These are phyloP conservation scores for Andrena praecox DNA, from an alignment of 2,888 invertebrate species.

Conservation along the genomic window DNA sequence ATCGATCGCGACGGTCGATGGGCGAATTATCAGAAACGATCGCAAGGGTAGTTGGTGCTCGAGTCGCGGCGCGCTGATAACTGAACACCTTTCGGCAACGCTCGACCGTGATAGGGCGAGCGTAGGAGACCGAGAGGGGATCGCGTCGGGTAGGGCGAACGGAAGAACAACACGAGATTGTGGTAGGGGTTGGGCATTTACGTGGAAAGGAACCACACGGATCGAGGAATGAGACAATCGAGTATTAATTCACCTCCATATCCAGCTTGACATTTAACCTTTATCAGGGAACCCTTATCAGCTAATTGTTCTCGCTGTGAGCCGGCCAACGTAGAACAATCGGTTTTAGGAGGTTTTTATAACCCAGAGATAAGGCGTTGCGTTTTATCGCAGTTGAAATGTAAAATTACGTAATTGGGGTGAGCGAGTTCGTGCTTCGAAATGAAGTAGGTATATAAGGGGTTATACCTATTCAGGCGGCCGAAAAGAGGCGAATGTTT, in stretches of 20 bases:
- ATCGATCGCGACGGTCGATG: conserved; percentile 1
- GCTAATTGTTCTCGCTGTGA: conserved; percentile 26
- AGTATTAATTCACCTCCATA: conserved; percentile 2
- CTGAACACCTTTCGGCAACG: conserved; percentile 57
- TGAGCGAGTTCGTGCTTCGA: not conserved
- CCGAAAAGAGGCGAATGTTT: too few species aligned
- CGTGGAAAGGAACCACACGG: not conserved
- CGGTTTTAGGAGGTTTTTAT: not conserved
- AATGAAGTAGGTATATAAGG: not conserved
- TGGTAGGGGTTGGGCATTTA: not conserved
- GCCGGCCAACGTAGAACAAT: conserved; percentile 20
- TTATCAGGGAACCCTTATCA: conserved; percentile 50
- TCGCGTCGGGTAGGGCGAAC: conserved; percentile 24
- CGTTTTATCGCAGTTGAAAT: not conserved
- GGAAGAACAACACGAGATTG: not conserved
- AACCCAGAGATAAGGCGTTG: conserved; percentile 2
- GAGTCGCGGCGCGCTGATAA: conserved; percentile 62
- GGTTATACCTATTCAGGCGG: too few species aligned
- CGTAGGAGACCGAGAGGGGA: conserved; percentile 31
- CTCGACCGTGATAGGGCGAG: conserved; percentile 24
- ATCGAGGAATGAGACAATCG: conserved; percentile 7
- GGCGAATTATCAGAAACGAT: not conserved
- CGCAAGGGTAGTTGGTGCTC: conserved; percentile 24
- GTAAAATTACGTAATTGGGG: not conserved
- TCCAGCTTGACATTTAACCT: conserved; percentile 37